phyloP scores from a whole-genome alignment of 1,140 invertebrate species.

The Drosophila grimshawi region DNA sequence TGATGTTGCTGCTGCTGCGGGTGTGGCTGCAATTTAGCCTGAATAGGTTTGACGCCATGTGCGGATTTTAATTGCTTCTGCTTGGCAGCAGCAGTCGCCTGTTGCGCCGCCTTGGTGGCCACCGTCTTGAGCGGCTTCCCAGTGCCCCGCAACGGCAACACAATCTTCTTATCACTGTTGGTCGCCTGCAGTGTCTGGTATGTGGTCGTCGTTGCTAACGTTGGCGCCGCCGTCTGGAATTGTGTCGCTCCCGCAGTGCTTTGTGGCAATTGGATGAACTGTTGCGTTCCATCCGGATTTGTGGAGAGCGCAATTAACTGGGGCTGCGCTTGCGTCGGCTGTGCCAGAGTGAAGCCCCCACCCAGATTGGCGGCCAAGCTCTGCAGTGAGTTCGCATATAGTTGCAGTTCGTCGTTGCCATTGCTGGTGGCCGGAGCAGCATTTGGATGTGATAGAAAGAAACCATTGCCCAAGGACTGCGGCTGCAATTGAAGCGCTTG shows the following conservation, averaged over 20 bases:
- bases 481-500: conserved; percentile 74
- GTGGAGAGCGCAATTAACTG: conserved; percentile 78
- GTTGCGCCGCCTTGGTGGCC: conserved; percentile 72
- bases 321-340: conserved; percentile 60
- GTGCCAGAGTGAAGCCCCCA: conserved; percentile 67
- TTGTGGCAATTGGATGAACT: conserved; percentile 77
- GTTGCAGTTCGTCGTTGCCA: conserved; percentile 64
- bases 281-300: conserved; percentile 75
- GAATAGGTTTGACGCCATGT: conserved; percentile 73
- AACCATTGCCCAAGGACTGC: conserved; percentile 70
- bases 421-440: conserved; percentile 12
- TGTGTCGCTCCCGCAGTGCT: conserved; percentile 25
- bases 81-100: conserved; percentile 66
- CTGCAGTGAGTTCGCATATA: conserved; percentile 73
- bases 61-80: conserved; percentile 70
- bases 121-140: conserved; percentile 72
- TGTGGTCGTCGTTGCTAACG: conserved; percentile 44
- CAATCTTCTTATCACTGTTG: conserved; percentile 78
- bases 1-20: conserved; percentile 48
- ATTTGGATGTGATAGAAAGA: conserved; percentile 73
- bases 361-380: conserved; percentile 73
- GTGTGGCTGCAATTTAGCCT: conserved; percentile 68
- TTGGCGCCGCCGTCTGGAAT: conserved; percentile 34
- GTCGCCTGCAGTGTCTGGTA: conserved; percentile 77
- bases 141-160: conserved; percentile 54